Conservation (phyloP, 2,797 vertebrate species). For the Takifugu ocellatus region DNA sequence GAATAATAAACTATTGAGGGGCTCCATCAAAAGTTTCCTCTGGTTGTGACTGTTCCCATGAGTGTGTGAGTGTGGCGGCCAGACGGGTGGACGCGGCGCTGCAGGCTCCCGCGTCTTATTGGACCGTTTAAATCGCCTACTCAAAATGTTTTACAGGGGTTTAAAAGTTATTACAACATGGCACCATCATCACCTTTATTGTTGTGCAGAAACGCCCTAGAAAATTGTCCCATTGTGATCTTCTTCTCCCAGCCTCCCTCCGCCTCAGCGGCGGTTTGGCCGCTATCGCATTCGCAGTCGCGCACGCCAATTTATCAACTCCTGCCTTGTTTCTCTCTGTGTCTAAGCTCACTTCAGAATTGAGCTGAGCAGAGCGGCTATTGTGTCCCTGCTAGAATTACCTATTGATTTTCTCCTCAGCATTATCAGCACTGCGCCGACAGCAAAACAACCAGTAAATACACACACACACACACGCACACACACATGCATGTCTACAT, state of each 20-base stretch:
- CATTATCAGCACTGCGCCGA: conserved; percentile 68
- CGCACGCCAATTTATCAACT: conserved; percentile 66
- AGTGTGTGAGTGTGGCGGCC: too few relatives aligned
- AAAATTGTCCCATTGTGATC: too few relatives aligned
- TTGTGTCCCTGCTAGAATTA: conserved; percentile 75
- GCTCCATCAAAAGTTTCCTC: too few relatives aligned
- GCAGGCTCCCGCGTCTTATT: too few relatives aligned
- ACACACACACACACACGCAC: conserved; percentile 21
- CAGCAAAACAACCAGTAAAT: conserved; percentile 60
- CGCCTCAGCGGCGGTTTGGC: conserved; percentile 17
- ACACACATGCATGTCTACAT: conserved; percentile 17
- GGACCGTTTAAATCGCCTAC: neutral
- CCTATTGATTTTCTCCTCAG: conserved; percentile 76
- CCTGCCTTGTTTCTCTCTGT: conserved; percentile 48
- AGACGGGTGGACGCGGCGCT: too few relatives aligned
- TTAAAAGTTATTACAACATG: conserved; percentile 2
- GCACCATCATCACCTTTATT: too few relatives aligned
- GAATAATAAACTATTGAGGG: too few relatives aligned
- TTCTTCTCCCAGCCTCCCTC: neutral
- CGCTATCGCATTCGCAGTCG: conserved; percentile 15
- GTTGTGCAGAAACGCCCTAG: too few relatives aligned
- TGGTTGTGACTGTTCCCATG: too few relatives aligned
- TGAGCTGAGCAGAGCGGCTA: conserved; percentile 57
- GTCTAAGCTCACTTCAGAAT: conserved; percentile 52
- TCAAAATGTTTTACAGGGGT: conserved; percentile 12